Evolutionary conservation across 2,888 invertebrate genomes (phyloP), one percentile per base, ranked within the genome.

Genomic region (Chrysopilus asiliformis): DNA sequence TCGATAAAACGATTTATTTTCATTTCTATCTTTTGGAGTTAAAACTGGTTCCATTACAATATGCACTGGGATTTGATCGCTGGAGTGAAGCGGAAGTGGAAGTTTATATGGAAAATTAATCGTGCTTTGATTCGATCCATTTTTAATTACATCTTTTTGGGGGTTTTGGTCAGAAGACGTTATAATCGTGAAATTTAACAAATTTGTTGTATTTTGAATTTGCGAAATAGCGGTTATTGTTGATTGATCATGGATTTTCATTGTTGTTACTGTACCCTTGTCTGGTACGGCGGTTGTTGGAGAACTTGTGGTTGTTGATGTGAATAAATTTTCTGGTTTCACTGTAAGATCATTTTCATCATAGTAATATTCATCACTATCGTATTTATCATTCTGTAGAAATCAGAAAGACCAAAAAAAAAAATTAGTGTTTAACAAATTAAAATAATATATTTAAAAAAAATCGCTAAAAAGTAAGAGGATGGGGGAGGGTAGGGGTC

Each of bases 311-410:
- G 48, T 52, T 27, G 50, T 12, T 10, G 34, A 15, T 45, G 16
- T 34, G 34, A 36, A 43, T 16, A 34, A 36, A 16, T 45, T 40
- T 33, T 51, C 38, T 27, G 61, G 60, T 36, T 54, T 59, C 20
- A 61, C 52, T 13, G 61, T 62, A 33, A 60, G 45, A 45, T 57
- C 58, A 37, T 45, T 49, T 33, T 60, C 58, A 48, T 61, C 60
- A 38, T 62, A 62, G 44, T 62, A 60, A 40, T 60, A 60, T 29
- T 60, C 57, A 13, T 55, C 57, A 10, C 24, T 24, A 24, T 49
- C 54, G 32, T 47, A 26, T 26, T 32, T 31, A n/a, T 26, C 19
- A 30, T 37, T 13, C 6, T n/a, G n/a, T n/a, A n/a, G n/a, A n/a
- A n/a, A n/a, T n/a, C n/a, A n/a, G n/a, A n/a, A n/a, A n/a, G n/a